These are phyloP conservation scores for Thyatira batis DNA, from an alignment of 2,888 invertebrate species.

Conservation along the genomic window DNA sequence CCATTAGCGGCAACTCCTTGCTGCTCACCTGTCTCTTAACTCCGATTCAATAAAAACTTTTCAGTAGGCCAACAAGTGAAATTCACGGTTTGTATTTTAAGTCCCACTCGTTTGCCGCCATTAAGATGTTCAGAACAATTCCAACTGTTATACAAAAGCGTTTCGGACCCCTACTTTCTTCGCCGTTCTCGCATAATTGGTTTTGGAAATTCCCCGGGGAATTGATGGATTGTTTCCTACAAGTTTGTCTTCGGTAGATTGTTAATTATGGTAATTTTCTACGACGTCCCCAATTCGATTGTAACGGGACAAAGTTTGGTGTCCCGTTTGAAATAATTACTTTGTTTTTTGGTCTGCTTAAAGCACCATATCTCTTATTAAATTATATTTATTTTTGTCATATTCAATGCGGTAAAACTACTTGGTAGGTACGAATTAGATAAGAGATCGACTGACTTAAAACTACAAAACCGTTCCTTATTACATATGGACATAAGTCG, in stretches of 20 bases:
- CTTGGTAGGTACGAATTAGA: no score
- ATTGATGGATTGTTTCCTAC: constrained; percentile 69
- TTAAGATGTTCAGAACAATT: constrained; percentile 6
- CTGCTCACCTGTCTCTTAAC: constrained; percentile 3
- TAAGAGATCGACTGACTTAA: no score
- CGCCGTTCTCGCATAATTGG: constrained; percentile 55
- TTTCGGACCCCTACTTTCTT: constrained; percentile 21
- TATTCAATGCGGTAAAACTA: no score
- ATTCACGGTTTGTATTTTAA: constrained; percentile 3
- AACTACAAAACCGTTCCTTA: no score
- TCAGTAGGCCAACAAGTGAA: constrained; percentile 3
- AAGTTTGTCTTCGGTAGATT: constrained; percentile 63
- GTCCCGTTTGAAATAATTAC: constrained; percentile 40
- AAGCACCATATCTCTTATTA: constrained; percentile 20
- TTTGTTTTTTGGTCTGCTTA: constrained; percentile 42
- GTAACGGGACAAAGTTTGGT: constrained; percentile 33
- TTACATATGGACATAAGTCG: no score
- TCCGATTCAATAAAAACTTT: constrained; percentile 4
- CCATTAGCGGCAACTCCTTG: not conserved
- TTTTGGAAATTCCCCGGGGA: constrained; percentile 49
- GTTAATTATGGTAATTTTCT: constrained; percentile 70
- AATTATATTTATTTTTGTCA: constrained; percentile 4
- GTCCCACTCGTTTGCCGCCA: not conserved
- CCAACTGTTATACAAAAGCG: constrained; percentile 5
- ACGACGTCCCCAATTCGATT: constrained; percentile 37